Evolutionary conservation across 2,888 invertebrate species (phyloP), one percentile per base, ranked within the genome.

Genomic region (Fissipunctia ypsillon): DNA sequence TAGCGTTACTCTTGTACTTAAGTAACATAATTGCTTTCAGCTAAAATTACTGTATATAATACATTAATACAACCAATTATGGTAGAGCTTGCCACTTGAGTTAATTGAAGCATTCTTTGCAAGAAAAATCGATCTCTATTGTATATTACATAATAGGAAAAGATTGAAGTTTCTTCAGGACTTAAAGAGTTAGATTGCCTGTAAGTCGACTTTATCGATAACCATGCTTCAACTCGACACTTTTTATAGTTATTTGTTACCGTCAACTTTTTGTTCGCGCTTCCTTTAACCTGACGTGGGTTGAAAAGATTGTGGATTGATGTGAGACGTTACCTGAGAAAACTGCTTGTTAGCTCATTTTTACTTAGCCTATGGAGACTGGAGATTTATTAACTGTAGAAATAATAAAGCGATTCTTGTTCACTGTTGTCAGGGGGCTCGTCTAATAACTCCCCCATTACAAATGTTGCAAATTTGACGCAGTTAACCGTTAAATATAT

Each of bases 401-500:
- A 65, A 63, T 69, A 81, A 85, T 81, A 80, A 79, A 72, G 63
- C 57, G 10, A 64, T 76, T 60, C 63, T 69, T 80, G 72, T 77
- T 63, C 70, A 72, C 63, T 6, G 16, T 59, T 72, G 65, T 59
- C 67, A 78, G 80, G 85, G 84, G 78, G 65, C 66, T 69, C 75
- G 73, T 86, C 78, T 89, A 80, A 78, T 78, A 63, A 67, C 75
- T 76, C 86, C 86, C 85, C 81, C 59, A 74, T 76, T 80, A 78
- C 77, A 80, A 82, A 84, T 79, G 71, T 73, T 78, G 78, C 76
- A 84, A 88, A 86, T 88, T 86, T 79, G 79, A 86, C 82, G 81
- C 88, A 90, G 88, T 88, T 85, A 88, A 84, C 86, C 88, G 89
- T 87, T 84, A 88, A 91, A 92, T 91, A 87, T 91, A 92, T 92